Conservation (phyloP, 2,113 vertebrate species). For the Hyla sarda region DNA sequence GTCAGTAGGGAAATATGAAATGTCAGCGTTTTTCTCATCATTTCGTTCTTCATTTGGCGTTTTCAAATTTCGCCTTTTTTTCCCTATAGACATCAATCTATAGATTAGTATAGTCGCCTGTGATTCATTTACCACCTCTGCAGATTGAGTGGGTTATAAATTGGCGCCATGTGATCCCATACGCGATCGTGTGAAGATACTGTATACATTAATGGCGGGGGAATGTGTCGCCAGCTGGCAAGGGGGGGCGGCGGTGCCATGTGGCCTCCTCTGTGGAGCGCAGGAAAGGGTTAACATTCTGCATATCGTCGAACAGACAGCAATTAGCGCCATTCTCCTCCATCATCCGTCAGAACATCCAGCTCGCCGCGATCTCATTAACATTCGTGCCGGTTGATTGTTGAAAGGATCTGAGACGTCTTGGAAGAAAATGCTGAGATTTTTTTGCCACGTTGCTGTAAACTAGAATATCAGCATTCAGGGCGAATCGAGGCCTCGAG, state of each 20-base stretch:
- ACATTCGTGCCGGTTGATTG: conserved; percentile 25
- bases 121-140: no score
- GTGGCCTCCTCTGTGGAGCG: background rate
- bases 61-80: no score
- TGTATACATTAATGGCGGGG: background rate
- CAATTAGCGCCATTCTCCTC: conserved; percentile 37
- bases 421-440: background rate
- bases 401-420: background rate
- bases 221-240: background rate
- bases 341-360: conserved; percentile 15
- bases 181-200: background rate
- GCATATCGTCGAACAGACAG: conserved; percentile 22
- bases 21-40: no score
- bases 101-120: no score
- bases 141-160: no score
- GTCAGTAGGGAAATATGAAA: no score
- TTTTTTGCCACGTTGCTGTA: conserved; percentile 16
- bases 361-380: conserved; percentile 23
- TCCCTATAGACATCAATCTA: no score
- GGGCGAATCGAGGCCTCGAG: background rate
- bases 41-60: no score
- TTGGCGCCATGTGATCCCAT: no score
- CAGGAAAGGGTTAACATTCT: conserved; percentile 29
- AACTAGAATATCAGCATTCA: background rate
- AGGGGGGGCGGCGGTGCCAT: background rate